Conservation (phyloP, 2,888 invertebrate genomes). For the Brachyptera risi region DNA sequence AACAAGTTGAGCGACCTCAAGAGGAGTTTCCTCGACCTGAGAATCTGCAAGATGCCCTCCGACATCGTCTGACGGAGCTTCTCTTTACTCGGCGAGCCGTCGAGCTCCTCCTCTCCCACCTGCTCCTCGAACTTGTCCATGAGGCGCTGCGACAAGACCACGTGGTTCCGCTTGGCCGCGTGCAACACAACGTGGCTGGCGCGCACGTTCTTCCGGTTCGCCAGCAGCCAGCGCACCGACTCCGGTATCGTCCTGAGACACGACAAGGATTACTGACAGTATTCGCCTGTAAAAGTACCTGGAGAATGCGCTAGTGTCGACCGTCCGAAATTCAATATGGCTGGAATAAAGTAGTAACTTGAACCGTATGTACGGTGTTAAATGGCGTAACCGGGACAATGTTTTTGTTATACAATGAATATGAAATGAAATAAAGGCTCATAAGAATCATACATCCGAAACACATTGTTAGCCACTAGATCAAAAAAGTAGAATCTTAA, state of each 20-base stretch:
- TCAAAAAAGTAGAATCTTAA: too few species aligned
- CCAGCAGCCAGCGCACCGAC: constrained; percentile 62
- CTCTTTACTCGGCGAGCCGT: background rate
- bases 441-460: too few species aligned
- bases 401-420: too few species aligned
- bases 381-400: too few species aligned
- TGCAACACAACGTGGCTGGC: constrained; percentile 53
- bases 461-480: too few species aligned
- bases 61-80: constrained; percentile 10
- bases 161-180: constrained; percentile 53
- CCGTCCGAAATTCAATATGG: too few species aligned
- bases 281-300: too few species aligned
- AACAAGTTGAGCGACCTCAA: constrained; percentile 48
- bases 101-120: background rate
- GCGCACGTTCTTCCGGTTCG: constrained; percentile 50
- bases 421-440: too few species aligned
- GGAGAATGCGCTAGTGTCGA: too few species aligned
- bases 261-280: too few species aligned
- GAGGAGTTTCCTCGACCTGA: constrained; percentile 47
- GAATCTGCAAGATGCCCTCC: constrained; percentile 43
- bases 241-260: constrained; percentile 61
- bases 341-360: too few species aligned
- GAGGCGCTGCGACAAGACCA: constrained; percentile 39
- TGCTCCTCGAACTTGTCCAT: constrained; percentile 45
- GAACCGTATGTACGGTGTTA: too few species aligned